Evolutionary conservation across 2,888 invertebrate genomes (phyloP).

Genomic region (Latrodectus elegans): DNA sequence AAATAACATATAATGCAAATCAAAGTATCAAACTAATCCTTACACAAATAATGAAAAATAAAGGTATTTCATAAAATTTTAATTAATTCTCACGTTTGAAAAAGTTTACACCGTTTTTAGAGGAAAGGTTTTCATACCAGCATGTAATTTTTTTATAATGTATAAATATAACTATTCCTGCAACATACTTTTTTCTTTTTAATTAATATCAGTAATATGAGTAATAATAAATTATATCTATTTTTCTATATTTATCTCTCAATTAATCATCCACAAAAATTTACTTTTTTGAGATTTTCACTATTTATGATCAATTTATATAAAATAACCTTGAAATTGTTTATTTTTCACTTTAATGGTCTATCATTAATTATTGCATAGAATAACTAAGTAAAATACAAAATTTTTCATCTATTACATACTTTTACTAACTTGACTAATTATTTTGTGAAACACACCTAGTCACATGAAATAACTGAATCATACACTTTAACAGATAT

Average conservation of each 20-base stretch:
- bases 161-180: neutral
- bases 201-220: neutral
- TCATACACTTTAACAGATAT: too few relatives aligned
- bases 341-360: too few relatives aligned
- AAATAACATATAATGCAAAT: too few relatives aligned
- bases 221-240: neutral
- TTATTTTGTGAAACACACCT: too few relatives aligned
- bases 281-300: neutral
- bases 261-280: neutral
- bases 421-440: too few relatives aligned
- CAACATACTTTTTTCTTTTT: slow-evolving; percentile 6
- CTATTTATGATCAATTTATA: slow-evolving; percentile 6
- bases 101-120: neutral
- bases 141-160: neutral
- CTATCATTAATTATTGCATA: too few relatives aligned
- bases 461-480: too few relatives aligned
- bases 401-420: too few relatives aligned
- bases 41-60: neutral
- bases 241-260: neutral
- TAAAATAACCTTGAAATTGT: too few relatives aligned
- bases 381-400: too few relatives aligned
- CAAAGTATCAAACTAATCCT: too few relatives aligned
- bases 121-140: slow-evolving; percentile 1
- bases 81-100: neutral
- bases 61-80: neutral